Evolutionary conservation across 2,888 invertebrate genomes (phyloP), one percentile per base, ranked within the genome.

Genomic region (Sarcophaga carnaria): DNA sequence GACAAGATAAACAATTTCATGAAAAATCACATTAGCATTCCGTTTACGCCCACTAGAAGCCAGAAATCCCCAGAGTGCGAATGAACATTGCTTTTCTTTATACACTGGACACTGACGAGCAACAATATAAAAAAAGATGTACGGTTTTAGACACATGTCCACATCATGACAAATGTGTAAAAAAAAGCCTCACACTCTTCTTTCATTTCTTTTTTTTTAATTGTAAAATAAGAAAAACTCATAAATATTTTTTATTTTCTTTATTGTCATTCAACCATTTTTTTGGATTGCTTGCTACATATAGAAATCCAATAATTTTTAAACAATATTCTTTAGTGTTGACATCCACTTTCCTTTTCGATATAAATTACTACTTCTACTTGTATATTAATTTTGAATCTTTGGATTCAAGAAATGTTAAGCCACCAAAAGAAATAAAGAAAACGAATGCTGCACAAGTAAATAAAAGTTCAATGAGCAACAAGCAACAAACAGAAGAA

Each of bases 1-100:
- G 60, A 22, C 67, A 11, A 83, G 70, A 79, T 62, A 70, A 59
- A 69, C 45, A 78, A 63, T 70, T 67, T 64, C 75, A 27, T 71
- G 62, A 80, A 85, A 54, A 80, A 54, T 66, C 76, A 80, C 70
- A 83, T 80, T 83, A 81, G 78, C 83, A 87, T 87, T 84, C 87
- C 84, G 81, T 87, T 79, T 54, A 87, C 87, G 87, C 87, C 87
- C 81, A 87, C 87, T 17, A 72, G 2, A 75, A 84, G 64, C 80
- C 80, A 87, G 63, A 74, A 70, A 60, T 37, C 78, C 69, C 54
- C 81, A 86, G 37, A 37, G 8, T 54, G 60, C 67, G 71, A 83
- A 70, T 75, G 77, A 66, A 75, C 66, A 84, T 74, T 75, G 0
- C 17, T 54, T 54, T 62, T 82, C 62, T 14, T 14, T 14, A 67